Evolutionary conservation across 2,113 vertebrate species (phyloP).

Genomic region (Gambusia holbrooki): DNA sequence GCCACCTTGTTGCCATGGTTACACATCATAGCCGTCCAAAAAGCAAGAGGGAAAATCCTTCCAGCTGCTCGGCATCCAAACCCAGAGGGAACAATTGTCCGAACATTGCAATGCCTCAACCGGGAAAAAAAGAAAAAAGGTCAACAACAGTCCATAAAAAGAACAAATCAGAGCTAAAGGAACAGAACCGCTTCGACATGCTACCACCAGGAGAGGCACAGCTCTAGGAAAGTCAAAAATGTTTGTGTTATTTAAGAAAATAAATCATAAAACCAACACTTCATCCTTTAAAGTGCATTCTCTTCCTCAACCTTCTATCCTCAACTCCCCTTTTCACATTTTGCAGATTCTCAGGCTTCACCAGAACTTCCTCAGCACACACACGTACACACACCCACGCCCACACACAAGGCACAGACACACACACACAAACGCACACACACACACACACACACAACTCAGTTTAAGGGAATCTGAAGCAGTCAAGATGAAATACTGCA

Average conservation of each 20-base stretch:
- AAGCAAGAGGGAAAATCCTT: too few relatives aligned
- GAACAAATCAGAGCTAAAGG: too few relatives aligned
- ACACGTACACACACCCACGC: too few relatives aligned
- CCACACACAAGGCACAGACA: background rate
- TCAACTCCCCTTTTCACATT: background rate
- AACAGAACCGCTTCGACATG: too few relatives aligned
- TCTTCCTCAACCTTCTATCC: background rate
- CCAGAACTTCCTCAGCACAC: background rate
- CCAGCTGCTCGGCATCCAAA: too few relatives aligned
- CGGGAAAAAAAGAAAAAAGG: too few relatives aligned
- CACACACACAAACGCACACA: background rate
- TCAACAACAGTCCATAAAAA: too few relatives aligned
- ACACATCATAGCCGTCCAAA: too few relatives aligned
- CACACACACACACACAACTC: background rate
- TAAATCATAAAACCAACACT: background rate
- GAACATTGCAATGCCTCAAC: too few relatives aligned
- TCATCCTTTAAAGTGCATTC: background rate
- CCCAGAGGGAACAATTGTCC: too few relatives aligned
- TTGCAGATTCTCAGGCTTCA: background rate
- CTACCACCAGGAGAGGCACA: too few relatives aligned
- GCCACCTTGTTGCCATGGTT: too few relatives aligned
- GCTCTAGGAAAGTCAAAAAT: background rate
- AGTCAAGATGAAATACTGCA: background rate
- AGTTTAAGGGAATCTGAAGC: background rate
- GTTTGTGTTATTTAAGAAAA: background rate